Percentiles rank a stretch among this genome's conserved stretches.
phyloP scores from a whole-genome alignment of 1,140 invertebrate genomes.

The Drosophila tsacasi region DNA sequence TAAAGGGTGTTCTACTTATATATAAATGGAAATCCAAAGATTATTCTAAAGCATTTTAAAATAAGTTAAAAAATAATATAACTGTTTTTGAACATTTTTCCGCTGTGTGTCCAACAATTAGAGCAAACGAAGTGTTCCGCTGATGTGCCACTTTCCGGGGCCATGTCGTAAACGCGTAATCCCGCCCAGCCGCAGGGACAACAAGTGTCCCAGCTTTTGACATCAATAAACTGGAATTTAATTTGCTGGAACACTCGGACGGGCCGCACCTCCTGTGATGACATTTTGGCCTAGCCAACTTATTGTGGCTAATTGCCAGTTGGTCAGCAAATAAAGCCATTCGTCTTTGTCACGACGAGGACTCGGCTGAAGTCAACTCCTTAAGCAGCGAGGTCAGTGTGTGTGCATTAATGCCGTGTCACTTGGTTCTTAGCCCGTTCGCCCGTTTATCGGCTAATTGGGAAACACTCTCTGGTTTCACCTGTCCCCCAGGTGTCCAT shows the following conservation, averaged over 20 bases:
- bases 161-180: slow-evolving; percentile 32
- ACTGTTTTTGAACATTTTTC: background rate
- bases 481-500: slow-evolving; percentile 6
- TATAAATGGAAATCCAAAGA: background rate
- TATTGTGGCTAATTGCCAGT: slow-evolving; percentile 58
- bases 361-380: background rate
- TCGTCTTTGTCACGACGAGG: slow-evolving; percentile 67
- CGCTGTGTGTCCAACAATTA: slow-evolving; percentile 39
- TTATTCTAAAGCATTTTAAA: background rate
- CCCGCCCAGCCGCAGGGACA: slow-evolving; percentile 42
- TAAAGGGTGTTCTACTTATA: too few species aligned
- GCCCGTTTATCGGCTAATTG: slow-evolving; percentile 45
- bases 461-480: slow-evolving; percentile 30
- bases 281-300: slow-evolving; percentile 61
- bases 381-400: slow-evolving; percentile 14
- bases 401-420: slow-evolving; percentile 24
- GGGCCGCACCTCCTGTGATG: slow-evolving; percentile 50
- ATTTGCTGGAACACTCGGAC: slow-evolving; percentile 37
- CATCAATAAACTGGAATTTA: slow-evolving; percentile 71
- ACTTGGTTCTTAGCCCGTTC: slow-evolving; percentile 25
- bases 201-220: slow-evolving; percentile 64
- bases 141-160: slow-evolving; percentile 35
- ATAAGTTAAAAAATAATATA: background rate
- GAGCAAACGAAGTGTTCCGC: slow-evolving; percentile 23
- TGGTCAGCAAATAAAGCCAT: slow-evolving; percentile 51